Evolutionary conservation across 2,888 invertebrate species (phyloP).

Genomic region (Machimus atricapillus): DNA sequence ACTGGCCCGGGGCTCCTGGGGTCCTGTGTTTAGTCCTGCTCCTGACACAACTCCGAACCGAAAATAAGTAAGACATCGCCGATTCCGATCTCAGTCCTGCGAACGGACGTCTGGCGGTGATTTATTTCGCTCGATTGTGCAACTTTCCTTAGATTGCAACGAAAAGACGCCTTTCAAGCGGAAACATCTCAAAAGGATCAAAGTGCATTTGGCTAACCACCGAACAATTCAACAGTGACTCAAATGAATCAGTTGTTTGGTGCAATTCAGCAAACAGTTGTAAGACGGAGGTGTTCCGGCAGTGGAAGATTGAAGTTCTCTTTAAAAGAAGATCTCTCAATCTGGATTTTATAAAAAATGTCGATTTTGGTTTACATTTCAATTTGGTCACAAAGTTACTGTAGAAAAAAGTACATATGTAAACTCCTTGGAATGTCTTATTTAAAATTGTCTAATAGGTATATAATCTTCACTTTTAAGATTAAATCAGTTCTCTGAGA

Average conservation of each 20-base stretch:
- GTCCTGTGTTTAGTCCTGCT: constrained; percentile 18
- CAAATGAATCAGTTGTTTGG: background rate
- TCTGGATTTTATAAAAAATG: no score
- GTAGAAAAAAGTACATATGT: no score
- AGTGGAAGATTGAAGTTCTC: background rate
- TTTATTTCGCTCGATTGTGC: constrained; percentile 30
- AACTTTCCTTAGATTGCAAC: background rate
- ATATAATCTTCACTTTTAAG: no score
- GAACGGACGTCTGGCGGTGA: constrained; percentile 9
- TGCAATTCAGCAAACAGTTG: background rate
- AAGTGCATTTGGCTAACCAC: constrained; percentile 34
- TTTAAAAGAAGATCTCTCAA: background rate
- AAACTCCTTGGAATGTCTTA: no score
- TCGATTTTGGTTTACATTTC: no score
- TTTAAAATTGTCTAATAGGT: no score
- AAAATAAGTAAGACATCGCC: constrained; percentile 28
- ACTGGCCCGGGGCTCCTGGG: constrained; percentile 10
- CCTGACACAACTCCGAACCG: constrained; percentile 6
- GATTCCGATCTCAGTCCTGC: background rate
- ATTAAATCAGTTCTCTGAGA: no score
- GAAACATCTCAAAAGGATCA: constrained; percentile 25
- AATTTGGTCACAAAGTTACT: no score
- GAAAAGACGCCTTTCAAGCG: background rate
- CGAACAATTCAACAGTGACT: background rate
- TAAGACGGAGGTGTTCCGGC: background rate